phyloP scores from a whole-genome alignment of 2,797 vertebrate species.

The Podarcis siculus region DNA sequence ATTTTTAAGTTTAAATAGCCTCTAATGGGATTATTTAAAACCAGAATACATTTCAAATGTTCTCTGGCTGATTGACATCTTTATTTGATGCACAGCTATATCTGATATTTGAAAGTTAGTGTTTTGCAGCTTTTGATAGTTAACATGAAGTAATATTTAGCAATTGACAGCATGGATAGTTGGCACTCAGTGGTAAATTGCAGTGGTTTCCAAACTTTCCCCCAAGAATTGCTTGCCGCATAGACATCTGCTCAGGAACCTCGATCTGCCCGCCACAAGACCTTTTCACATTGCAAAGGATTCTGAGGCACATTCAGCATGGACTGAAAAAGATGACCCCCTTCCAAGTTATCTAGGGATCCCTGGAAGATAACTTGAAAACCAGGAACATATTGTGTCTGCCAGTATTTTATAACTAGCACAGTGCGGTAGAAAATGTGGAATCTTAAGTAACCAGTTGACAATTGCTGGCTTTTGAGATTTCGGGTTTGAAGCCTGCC shows the following conservation, averaged over 20 bases:
- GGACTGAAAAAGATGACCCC: not conserved
- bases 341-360: not conserved
- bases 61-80: too few species aligned
- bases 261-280: not conserved
- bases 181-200: not conserved
- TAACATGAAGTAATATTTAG: not conserved
- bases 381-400: not conserved
- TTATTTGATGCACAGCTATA: not conserved
- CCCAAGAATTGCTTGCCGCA: not conserved
- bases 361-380: not conserved
- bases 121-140: not conserved
- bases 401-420: not conserved
- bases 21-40: too few species aligned
- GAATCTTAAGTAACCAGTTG: not conserved
- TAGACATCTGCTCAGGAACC: not conserved
- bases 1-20: not conserved
- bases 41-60: too few species aligned
- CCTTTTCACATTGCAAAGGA: not conserved
- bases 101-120: not conserved
- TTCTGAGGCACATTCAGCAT: not conserved
- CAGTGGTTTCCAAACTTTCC: not conserved
- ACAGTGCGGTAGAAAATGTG: not conserved
- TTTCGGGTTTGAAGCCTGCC: not conserved
- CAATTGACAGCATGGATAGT: not conserved
- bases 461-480: not conserved